Base-by-base conservation (phyloP, 2,113 vertebrate genomes). In the Caranx ignobilis region DNA sequence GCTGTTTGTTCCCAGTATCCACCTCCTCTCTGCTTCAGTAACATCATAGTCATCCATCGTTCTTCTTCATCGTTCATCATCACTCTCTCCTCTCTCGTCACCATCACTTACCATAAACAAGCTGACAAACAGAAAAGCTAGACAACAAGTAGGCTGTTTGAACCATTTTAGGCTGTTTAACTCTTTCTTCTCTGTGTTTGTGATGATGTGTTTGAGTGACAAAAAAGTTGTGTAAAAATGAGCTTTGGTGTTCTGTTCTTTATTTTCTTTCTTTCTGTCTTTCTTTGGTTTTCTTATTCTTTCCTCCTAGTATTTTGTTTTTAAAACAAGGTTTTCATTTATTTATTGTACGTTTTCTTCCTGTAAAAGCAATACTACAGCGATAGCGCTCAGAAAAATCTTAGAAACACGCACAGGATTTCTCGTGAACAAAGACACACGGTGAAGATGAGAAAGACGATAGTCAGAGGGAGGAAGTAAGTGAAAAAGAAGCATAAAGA, bases 151-250 rank as follows among this genome's bases (percentile, higher is more conserved):
- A 87, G 85, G 81, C 79, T 67, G 68, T 80, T 80, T 83, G 64
- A 87, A 76, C 66, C 65, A 62, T 91, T 80, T 60, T 83, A 92
- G 75, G 84, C 81, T 84, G 70, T 93, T 86, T 79, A 90, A 91
- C 90, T 87, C 87, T 87, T 81, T 88, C 80, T 80, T 88, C 78
- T 90, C 75, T 84, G 80, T 92, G 89, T 90, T 93, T 82, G 91
- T 95, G 91, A 90, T 90, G 84, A 88, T 78, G 94, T 95, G 93
- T 93, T 93, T 88, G 87, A 93, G 89, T 95, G 92, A 92, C 71
- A 84, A 79, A 80, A 37, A 41, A 7, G 50, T 61, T 62, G 86
- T 93, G 76, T 72, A 90, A 87, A 89, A 88, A 75, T 75, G 61
- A 90, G 86, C 78, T 88, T 82, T 77, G 75, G 86, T 90, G 86